These are phyloP conservation scores for Taenaris catops DNA, from an alignment of 2,888 invertebrate species.

Conservation along the genomic window DNA sequence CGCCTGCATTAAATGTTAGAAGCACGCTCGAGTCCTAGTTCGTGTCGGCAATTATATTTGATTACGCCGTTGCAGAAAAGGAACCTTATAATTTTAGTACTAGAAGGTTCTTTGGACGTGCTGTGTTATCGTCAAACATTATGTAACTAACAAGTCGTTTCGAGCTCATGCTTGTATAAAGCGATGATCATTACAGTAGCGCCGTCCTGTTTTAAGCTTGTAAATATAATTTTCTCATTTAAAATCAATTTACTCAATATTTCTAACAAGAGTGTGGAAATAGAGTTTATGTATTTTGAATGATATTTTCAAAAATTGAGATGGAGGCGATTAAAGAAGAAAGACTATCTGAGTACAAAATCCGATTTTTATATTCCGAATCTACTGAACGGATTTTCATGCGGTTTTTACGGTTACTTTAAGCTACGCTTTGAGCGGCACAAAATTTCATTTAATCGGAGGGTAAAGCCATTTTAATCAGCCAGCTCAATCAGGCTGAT, in stretches of 20 bases:
- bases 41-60: too few species aligned
- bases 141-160: not conserved
- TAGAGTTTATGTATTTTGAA: not conserved
- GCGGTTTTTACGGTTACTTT: too few species aligned
- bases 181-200: not conserved
- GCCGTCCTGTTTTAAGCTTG: not conserved
- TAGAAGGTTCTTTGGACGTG: constrained; percentile 3
- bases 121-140: not conserved
- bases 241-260: not conserved
- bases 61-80: constrained; percentile 4
- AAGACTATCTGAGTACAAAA: not conserved
- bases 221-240: not conserved
- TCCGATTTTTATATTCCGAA: not conserved
- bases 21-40: too few species aligned
- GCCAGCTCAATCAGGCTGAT: too few species aligned
- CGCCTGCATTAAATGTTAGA: too few species aligned
- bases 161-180: not conserved
- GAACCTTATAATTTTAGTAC: constrained; percentile 1
- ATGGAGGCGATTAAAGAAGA: not conserved
- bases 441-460: too few species aligned
- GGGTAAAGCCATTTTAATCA: too few species aligned
- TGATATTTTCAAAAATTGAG: too few species aligned
- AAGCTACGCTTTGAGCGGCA: too few species aligned
- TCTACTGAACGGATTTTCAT: too few species aligned
- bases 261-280: not conserved